Evolutionary conservation across 2,888 invertebrate genomes (phyloP), one percentile per base, ranked within the genome.

Genomic region (Saturnia pavonia): DNA sequence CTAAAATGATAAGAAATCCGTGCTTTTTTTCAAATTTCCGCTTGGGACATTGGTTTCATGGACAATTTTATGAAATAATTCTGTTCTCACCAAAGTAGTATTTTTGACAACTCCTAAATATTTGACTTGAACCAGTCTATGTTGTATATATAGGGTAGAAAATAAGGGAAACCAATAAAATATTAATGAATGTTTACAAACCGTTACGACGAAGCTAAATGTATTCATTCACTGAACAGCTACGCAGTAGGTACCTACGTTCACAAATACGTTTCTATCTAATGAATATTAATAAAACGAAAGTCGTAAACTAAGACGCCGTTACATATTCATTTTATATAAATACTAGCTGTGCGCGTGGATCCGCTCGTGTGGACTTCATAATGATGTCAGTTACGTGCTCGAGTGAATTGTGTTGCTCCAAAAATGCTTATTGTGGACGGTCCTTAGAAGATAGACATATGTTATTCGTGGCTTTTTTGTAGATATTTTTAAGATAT

Each of bases 101-200:
- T 54, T 11, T 54, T 54, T 7, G 1, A 54, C 7, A 22, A 34
- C 3, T 34, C 34, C 34, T 4, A 34, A 34, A 34, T 34, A n/a
- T n/a, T n/a, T n/a, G n/a, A n/a, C n/a, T n/a, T n/a, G 34, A 34
- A 6, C 34, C 34, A n/a, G 16, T 66, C n/a, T n/a, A n/a, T 69
- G 42, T 40, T 43, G 34, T 51, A 51, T n/a, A 57, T 66, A 54
- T 43, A 16, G 25, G 12, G 67, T 27, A 42, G 74, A 71, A 73
- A 69, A 70, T 74, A 73, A 77, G 77, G 72, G 78, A 78, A 72
- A 74, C 76, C 73, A 76, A 78, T 85, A 83, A 82, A 84, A 77
- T 71, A 60, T 80, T 82, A 73, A 82, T 80, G 81, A 76, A 74
- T 85, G 82, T 85, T 84, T 83, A 76, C 77, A 76, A 82, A 81